Conservation (phyloP, 2,888 invertebrate species). For the Congeria kusceri region DNA sequence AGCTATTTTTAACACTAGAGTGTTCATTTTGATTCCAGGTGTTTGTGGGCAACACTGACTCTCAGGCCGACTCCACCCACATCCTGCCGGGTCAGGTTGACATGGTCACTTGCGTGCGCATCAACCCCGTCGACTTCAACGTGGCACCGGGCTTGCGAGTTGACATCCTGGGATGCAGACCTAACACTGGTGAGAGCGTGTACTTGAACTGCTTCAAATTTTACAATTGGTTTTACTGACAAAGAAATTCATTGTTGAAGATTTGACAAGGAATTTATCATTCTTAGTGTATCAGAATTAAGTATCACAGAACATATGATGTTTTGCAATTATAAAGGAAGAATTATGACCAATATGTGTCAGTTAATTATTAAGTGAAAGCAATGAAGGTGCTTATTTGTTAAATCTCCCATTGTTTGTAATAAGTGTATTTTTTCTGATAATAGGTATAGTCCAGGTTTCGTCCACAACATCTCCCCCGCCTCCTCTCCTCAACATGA, state of each 20-base stretch:
- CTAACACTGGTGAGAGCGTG: constrained; percentile 18
- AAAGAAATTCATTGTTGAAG: too few species aligned
- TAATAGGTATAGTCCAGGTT: constrained; percentile 29
- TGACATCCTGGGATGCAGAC: constrained; percentile 91
- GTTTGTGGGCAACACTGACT: constrained; percentile 91
- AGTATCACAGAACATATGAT: too few species aligned
- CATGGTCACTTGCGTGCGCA: constrained; percentile 90
- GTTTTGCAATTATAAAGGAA: too few species aligned
- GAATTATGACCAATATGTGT: too few species aligned
- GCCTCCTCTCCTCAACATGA: constrained; percentile 14
- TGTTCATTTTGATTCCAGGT: constrained; percentile 84
- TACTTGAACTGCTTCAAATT: neutral
- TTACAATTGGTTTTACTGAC: neutral
- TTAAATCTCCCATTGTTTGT: too few species aligned
- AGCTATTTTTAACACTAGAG: neutral
- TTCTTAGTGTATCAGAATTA: too few species aligned
- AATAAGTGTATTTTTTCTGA: too few species aligned
- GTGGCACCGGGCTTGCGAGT: constrained; percentile 90
- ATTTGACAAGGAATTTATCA: too few species aligned
- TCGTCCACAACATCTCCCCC: constrained; percentile 13
- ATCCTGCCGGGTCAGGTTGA: constrained; percentile 89
- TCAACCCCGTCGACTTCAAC: constrained; percentile 92
- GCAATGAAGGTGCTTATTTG: too few species aligned
- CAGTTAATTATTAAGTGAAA: too few species aligned
- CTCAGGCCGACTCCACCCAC: constrained; percentile 88